Evolutionary conservation across 2,113 vertebrate species (phyloP), one percentile per base, ranked within the genome.

Genomic region (Gambusia affinis): DNA sequence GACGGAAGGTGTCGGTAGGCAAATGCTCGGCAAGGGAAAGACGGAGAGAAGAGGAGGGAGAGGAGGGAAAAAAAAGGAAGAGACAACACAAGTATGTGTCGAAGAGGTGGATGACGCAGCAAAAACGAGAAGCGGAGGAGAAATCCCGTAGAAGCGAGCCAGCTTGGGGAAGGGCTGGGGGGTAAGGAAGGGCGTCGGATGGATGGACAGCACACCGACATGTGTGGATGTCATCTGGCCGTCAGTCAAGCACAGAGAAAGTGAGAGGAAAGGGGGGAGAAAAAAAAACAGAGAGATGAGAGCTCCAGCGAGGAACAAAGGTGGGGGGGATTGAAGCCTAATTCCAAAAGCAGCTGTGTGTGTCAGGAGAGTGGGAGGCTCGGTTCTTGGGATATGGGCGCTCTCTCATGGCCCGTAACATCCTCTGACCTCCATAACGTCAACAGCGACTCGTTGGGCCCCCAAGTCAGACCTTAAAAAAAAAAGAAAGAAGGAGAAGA

Each of bases 291-390:
- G 51, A 35, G 35, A 64, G 69, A 42, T 27, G 42, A 29, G 84
- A 63, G 83, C 78, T 86, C 83, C 75, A 71, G 67, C 74, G 87
- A 91, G 89, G 67, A 84, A 70, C 39, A 3, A 31, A 80, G 72
- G 68, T 71, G 85, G 75, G 76, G 86, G 76, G 86, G 83, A 66
- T 64, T 76, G 78, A 82, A 85, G 73, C 83, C 78, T 94, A 92
- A 95, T 94, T 89, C 91, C 79, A 80, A 94, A 95, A 94, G 90
- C 94, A 95, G 94, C 94, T 95, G 93, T 83, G 73, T 68, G 87
- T 71, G 89, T 85, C 75, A 0, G 64, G 66, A 75, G 72, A 75
- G 72, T 14, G 29, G 73, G 47, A 12, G 61, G 47, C 24, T 30
- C 24, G 81, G 85, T 84, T 86, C 86, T 85, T 76, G 78, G 87